phyloP scores from a whole-genome alignment of 92 coral and sea anemone genomes.

The Muricea muricata region DNA sequence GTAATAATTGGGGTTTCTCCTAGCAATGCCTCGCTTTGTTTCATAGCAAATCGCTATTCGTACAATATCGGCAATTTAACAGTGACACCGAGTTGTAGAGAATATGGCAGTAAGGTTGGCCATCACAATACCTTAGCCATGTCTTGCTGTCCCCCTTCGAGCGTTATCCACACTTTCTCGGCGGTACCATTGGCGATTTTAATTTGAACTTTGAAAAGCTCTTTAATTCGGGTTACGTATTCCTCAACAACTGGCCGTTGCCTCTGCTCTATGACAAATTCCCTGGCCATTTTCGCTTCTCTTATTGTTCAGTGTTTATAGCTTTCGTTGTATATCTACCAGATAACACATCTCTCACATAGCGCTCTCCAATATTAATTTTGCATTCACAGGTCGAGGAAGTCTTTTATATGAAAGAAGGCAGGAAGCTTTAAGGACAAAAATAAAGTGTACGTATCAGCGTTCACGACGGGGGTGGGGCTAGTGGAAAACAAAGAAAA shows the following conservation, averaged over 20 bases:
- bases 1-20: not conserved
- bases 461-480: not conserved
- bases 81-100: no score
- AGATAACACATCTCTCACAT: not conserved
- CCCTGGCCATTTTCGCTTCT: slow-evolving; percentile 24
- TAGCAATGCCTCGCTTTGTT: not conserved
- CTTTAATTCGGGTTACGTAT: slow-evolving; percentile 66
- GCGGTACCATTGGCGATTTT: slow-evolving; percentile 53
- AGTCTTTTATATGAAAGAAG: not conserved
- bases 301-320: not conserved
- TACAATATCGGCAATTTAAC: not conserved
- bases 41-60: no score
- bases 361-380: not conserved
- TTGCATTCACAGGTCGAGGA: not conserved
- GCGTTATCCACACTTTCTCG: slow-evolving; percentile 50
- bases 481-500: not conserved
- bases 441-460: not conserved
- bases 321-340: not conserved
- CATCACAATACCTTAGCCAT: slow-evolving; percentile 54
- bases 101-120: no score
- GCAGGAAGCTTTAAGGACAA: not conserved
- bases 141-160: slow-evolving; percentile 39
- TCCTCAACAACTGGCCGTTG: slow-evolving; percentile 70
- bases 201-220: slow-evolving; percentile 75
- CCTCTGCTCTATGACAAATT: slow-evolving; percentile 75